phyloP scores from a whole-genome alignment of 2,797 vertebrate genomes.

The Lutjanus argentimaculatus region DNA sequence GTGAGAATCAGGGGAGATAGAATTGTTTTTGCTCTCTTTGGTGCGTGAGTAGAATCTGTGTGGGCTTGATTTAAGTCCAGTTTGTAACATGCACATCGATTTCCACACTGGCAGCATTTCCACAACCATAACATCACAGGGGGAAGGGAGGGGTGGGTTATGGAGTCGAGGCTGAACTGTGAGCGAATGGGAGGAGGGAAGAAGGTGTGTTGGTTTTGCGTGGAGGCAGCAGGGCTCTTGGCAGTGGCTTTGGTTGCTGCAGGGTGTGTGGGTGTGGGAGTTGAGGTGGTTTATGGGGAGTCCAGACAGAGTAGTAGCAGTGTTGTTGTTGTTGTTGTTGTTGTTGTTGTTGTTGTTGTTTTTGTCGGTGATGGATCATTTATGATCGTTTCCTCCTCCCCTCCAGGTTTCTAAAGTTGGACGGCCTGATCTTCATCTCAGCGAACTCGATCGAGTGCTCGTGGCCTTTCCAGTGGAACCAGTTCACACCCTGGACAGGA shows the following conservation, averaged over 20 bases:
- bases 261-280: constrained; percentile 61
- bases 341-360: constrained; percentile 17
- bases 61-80: constrained; percentile 67
- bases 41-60: constrained; percentile 70
- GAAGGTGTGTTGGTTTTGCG: constrained; percentile 41
- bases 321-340: constrained; percentile 57
- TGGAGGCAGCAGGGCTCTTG: constrained; percentile 70
- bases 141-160: constrained; percentile 10
- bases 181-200: constrained; percentile 23
- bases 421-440: constrained; percentile 96
- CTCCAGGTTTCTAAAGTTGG: constrained; percentile 95
- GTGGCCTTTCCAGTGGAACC: constrained; percentile 99
- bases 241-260: constrained; percentile 87
- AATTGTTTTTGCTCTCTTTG: constrained; percentile 79
- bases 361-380: constrained; percentile 39
- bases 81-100: constrained; percentile 66
- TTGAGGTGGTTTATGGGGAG: constrained; percentile 53
- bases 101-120: constrained; percentile 64
- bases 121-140: constrained; percentile 30
- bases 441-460: constrained; percentile 96
- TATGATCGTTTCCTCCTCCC: constrained; percentile 94
- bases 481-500: constrained; percentile 92
- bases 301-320: constrained; percentile 59
- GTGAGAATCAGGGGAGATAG: constrained; percentile 42
- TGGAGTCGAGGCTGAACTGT: constrained; percentile 41